Percentiles rank a stretch among this genome's conserved stretches.
phyloP scores from a whole-genome alignment of 2,888 invertebrate genomes.

The Agrotis clavis region DNA sequence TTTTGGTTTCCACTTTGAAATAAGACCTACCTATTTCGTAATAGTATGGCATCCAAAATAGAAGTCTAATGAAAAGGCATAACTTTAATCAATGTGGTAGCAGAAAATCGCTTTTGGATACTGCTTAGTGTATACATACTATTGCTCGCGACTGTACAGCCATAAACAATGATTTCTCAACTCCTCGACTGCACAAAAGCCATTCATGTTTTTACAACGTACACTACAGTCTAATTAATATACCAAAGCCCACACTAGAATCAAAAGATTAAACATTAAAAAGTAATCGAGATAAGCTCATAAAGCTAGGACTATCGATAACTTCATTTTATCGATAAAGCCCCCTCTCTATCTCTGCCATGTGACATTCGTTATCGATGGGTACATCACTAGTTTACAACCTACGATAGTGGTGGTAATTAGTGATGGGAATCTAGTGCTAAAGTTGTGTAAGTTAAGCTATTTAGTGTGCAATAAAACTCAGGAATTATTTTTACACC shows the following conservation, averaged over 20 bases:
- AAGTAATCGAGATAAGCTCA: constrained; percentile 31
- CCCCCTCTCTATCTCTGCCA: constrained; percentile 18
- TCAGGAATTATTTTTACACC: background rate
- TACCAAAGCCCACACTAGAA: constrained; percentile 43
- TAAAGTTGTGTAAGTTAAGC: constrained; percentile 25
- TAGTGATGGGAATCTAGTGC: constrained; percentile 42
- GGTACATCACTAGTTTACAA: constrained; percentile 47
- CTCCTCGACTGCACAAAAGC: background rate
- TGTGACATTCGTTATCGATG: constrained; percentile 45
- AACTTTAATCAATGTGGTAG: no score
- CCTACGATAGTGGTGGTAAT: constrained; percentile 21
- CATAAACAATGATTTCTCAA: background rate
- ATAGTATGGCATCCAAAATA: no score
- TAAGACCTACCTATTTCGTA: no score
- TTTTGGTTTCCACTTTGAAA: no score
- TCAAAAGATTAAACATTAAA: constrained; percentile 46
- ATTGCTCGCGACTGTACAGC: no score
- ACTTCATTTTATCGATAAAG: constrained; percentile 47
- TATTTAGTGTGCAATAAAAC: constrained; percentile 15
- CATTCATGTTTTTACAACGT: constrained; percentile 14
- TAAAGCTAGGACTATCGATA: constrained; percentile 48
- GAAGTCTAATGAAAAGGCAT: no score
- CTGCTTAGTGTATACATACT: no score
- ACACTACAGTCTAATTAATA: constrained; percentile 27
- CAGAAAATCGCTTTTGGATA: no score